A percentile compares a stretch with the other conserved stretches of the same genome.
These are phyloP conservation scores for Bombylius major DNA, from an alignment of 2,888 invertebrate genomes.

Conservation along the genomic window DNA sequence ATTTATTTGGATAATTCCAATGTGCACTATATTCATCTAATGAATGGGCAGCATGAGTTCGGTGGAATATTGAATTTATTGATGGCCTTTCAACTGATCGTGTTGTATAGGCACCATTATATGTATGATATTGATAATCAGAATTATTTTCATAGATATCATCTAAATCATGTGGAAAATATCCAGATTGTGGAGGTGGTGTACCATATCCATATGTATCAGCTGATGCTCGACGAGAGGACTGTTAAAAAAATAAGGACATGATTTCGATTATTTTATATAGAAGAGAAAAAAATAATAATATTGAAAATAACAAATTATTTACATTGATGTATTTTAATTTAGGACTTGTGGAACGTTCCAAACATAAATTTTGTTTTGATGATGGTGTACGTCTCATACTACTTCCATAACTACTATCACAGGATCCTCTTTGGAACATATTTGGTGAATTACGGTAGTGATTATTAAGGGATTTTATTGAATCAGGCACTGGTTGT, in stretches of 20 bases:
- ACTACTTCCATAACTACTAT: slow-evolving; percentile 25
- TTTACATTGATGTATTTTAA: slow-evolving; percentile 27
- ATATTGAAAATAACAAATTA: no score
- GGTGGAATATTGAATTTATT: slow-evolving; percentile 34
- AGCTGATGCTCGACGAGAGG: slow-evolving; percentile 26
- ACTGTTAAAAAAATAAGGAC: slow-evolving; percentile 17
- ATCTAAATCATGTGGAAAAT: slow-evolving; percentile 36
- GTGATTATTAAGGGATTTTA: slow-evolving; percentile 26
- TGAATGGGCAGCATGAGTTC: slow-evolving; percentile 29
- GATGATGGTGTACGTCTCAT: slow-evolving; percentile 29
- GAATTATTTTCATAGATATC: slow-evolving; percentile 33
- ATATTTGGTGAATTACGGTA: slow-evolving; percentile 25
- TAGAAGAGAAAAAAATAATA: neutral
- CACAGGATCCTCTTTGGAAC: slow-evolving; percentile 25
- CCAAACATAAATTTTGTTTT: slow-evolving; percentile 25
- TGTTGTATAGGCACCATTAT: slow-evolving; percentile 27
- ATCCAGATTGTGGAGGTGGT: slow-evolving; percentile 26
- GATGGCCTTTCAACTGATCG: slow-evolving; percentile 28
- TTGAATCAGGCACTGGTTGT: slow-evolving; percentile 32
- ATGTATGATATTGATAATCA: slow-evolving; percentile 33
- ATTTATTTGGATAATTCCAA: slow-evolving; percentile 5
- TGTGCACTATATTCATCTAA: slow-evolving; percentile 28
- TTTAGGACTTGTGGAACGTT: slow-evolving; percentile 32
- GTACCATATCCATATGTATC: slow-evolving; percentile 24
- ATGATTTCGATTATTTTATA: neutral